Conservation (phyloP, 2,797 vertebrate species). For the Oreortyx pictus region DNA sequence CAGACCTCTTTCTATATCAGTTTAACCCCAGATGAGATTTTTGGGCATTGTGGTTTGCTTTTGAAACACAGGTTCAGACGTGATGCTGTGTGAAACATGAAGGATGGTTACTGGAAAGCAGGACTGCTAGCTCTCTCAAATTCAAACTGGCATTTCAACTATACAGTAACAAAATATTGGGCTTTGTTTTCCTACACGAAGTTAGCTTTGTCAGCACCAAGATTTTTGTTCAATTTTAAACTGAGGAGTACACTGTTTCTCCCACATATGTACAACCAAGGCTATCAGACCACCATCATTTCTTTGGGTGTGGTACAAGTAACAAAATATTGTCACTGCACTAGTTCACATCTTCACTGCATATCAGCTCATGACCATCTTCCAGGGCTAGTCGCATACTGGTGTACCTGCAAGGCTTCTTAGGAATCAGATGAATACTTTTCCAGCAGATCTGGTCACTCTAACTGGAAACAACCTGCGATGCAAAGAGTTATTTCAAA, state of each 20-base stretch:
- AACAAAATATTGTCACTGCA: not conserved
- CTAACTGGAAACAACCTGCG: not conserved
- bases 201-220: not conserved
- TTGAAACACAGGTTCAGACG: not conserved
- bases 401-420: not conserved
- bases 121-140: not conserved
- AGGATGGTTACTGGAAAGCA: not conserved
- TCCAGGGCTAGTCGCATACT: not conserved
- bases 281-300: too few species aligned
- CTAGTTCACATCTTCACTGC: not conserved
- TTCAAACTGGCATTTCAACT: not conserved
- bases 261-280: not conserved
- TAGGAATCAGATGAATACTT: not conserved
- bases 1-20: not conserved
- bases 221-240: not conserved
- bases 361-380: not conserved
- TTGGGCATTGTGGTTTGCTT: not conserved
- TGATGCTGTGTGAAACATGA: not conserved
- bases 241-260: rapidly evolving
- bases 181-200: not conserved
- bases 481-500: not conserved
- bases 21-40: not conserved
- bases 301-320: not conserved
- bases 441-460: not conserved
- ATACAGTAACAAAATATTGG: rapidly evolving